Evolutionary conservation across 2,888 invertebrate genomes (phyloP), one percentile per base, ranked within the genome.

Genomic region (Lasioglossum zephyrum): DNA sequence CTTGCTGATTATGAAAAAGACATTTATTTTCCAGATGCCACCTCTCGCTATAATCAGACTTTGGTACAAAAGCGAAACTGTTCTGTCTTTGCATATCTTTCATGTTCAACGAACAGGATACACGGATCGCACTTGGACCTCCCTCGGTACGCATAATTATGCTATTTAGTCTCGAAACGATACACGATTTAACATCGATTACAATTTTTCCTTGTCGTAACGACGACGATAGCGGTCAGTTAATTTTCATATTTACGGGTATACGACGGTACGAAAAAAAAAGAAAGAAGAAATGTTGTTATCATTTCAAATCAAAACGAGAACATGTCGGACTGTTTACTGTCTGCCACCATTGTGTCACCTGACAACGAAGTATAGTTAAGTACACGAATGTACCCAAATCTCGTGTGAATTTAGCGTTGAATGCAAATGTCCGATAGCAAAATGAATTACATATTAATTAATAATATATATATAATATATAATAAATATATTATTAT

Each of bases 11-110:
- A 76, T 72, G 86, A 75, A 86, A 86, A 74, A 81, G 81, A 81
- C 86, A 86, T 86, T 86, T 86, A 86, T 86, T 86, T 47, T 79
- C 76, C 79, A 77, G 69, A 69, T 81, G 72, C 86, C 86, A 86
- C 44, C 86, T 86, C 81, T 81, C 81, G 44, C 79, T 81, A 63
- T 86, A 81, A 80, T 86, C 75, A 69, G 86, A 53, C 79, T 86
- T 86, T 86, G 81, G 69, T 78, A 81, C 49, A 74, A 86, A 86
- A 79, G 86, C 86, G 78, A 79, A 78, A 79, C 73, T 77, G 79
- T 75, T 79, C 86, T 60, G 78, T 73, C 78, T 86, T 44, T 86
- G 86, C 63, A 69, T 26, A 63, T 81, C 82, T 49, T 79, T 86
- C 76, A 79, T 81, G 44, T 79, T 81, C 47, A 53, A 60, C 53